phyloP scores from a whole-genome alignment of 2,113 vertebrate genomes.

The Seriola rivoliana region DNA sequence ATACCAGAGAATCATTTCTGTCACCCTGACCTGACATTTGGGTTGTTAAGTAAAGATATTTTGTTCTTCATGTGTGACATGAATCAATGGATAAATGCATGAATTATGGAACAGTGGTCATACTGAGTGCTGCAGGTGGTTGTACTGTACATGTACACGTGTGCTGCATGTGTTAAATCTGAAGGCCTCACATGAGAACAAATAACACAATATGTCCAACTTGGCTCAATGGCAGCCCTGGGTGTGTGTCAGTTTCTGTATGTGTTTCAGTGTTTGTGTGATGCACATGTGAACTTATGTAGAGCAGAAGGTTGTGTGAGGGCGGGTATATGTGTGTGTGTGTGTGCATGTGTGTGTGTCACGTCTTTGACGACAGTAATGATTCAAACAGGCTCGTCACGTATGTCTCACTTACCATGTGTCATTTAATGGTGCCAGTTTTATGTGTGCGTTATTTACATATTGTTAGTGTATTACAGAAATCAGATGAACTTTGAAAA shows the following conservation, averaged over 20 bases:
- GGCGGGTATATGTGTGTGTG: neutral
- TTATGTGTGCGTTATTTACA: neutral
- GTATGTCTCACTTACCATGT: constrained; percentile 1
- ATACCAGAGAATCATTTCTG: constrained; percentile 11
- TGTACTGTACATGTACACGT: constrained; percentile 6
- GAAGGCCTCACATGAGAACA: neutral
- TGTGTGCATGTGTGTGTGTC: neutral
- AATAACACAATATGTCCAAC: constrained; percentile 38
- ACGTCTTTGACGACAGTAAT: neutral
- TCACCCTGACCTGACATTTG: constrained; percentile 34
- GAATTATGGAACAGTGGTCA: neutral
- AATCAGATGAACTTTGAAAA: constrained; percentile 2
- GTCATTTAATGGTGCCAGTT: neutral
- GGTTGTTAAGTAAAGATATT: constrained; percentile 21
- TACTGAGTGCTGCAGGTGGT: constrained; percentile 28
- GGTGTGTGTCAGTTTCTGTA: neutral
- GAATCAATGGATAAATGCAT: constrained; percentile 36
- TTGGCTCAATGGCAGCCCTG: constrained; percentile 10
- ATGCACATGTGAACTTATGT: neutral
- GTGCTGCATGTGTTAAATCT: neutral
- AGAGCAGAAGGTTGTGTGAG: neutral
- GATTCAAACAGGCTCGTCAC: constrained; percentile 17
- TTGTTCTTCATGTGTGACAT: neutral
- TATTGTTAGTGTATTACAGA: neutral
- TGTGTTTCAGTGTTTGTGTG: neutral